Percentiles rank a stretch among this genome's conserved stretches.
Conservation (phyloP, 2,888 invertebrate genomes). For the Drosophila koepferae region DNA sequence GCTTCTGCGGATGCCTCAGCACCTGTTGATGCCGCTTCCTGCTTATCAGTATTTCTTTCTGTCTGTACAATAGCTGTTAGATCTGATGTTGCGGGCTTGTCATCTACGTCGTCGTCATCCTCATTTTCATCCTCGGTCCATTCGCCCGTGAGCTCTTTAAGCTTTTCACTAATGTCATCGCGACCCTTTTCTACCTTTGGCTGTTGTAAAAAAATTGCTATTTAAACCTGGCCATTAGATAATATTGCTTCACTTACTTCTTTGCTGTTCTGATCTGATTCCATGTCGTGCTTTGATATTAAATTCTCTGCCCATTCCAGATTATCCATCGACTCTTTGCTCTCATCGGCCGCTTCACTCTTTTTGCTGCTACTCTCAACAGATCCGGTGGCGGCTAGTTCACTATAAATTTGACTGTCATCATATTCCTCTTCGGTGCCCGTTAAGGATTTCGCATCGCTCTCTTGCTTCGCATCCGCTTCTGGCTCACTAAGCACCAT, state of each 20-base stretch:
- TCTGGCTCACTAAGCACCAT: conserved; percentile 84
- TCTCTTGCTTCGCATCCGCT: conserved; percentile 61
- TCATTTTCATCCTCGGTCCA: conserved; percentile 85
- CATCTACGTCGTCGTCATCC: conserved; percentile 62
- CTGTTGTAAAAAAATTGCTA: conserved; percentile 31
- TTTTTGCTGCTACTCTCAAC: conserved; percentile 59
- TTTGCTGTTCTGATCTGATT: conserved; percentile 68
- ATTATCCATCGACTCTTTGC: conserved; percentile 82
- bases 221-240: neutral
- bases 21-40: conserved; percentile 11
- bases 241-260: conserved; percentile 47
- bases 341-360: conserved; percentile 70
- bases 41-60: conserved; percentile 22
- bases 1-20: conserved; percentile 15
- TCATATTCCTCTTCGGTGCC: conserved; percentile 76
- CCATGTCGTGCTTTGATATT: conserved; percentile 81
- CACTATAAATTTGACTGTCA: conserved; percentile 81
- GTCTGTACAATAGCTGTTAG: conserved; percentile 71
- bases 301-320: conserved; percentile 84
- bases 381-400: conserved; percentile 62
- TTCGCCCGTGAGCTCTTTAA: conserved; percentile 84
- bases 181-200: conserved; percentile 66
- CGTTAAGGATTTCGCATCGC: conserved; percentile 59
- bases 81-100: conserved; percentile 39
- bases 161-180: conserved; percentile 83